Conservation (phyloP, 30 jellyfish, hydroid and myxozoan genomes). For the Mastigias papua region DNA sequence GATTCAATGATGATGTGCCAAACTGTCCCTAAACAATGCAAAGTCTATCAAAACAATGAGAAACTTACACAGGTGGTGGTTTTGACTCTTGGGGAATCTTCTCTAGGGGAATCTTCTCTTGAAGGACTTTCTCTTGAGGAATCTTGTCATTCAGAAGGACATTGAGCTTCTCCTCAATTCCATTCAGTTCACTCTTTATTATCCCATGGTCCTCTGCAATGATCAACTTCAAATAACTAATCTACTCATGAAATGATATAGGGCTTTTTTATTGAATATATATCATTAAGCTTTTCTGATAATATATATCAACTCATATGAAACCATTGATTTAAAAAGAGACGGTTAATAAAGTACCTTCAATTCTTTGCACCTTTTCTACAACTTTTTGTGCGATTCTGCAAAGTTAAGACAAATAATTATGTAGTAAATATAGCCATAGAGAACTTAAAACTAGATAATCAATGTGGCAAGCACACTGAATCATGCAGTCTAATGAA, state of each 20-base stretch:
- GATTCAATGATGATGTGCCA: background rate
- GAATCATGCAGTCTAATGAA: too few relatives aligned
- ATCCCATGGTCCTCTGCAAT: constrained; percentile 62
- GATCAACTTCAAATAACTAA: background rate
- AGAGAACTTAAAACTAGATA: too few relatives aligned
- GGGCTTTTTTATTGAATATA: too few relatives aligned
- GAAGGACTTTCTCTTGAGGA: constrained; percentile 51
- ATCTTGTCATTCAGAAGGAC: constrained; percentile 33
- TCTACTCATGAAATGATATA: background rate
- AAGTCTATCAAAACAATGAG: background rate
- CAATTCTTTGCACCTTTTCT: constrained; percentile 78
- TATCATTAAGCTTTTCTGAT: too few relatives aligned
- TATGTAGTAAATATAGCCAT: background rate
- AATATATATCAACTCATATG: too few relatives aligned
- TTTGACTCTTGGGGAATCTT: constrained; percentile 39
- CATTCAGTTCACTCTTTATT: constrained; percentile 48
- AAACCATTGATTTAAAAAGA: too few relatives aligned
- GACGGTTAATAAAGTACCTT: constrained; percentile 41
- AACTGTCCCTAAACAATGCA: background rate
- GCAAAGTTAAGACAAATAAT: background rate
- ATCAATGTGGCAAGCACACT: too few relatives aligned
- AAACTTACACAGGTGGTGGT: constrained; percentile 41
- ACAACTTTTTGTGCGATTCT: constrained; percentile 80
- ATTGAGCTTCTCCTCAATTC: constrained; percentile 49
- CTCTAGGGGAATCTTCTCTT: too few relatives aligned